Base-by-base conservation (phyloP, 2,888 invertebrate genomes). In the Sthenelais limicola region DNA sequence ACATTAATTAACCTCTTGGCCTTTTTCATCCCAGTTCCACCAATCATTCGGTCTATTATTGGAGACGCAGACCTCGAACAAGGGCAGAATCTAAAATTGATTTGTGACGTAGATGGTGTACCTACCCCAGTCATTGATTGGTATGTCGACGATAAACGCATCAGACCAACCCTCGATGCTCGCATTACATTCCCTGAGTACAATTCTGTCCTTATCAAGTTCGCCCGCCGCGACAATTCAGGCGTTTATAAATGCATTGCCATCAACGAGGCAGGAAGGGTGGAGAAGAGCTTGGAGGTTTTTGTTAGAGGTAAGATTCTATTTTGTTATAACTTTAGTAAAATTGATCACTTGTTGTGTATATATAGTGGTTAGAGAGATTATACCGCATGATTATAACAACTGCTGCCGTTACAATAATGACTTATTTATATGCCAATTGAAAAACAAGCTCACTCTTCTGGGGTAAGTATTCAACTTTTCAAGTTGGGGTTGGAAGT, bases 91-190 rank as follows among this genome's bases (percentile, higher is more conserved):
- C 74, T 84, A 43, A 75, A 76, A 15, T 74, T 84, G 30, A 79
- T 74, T 7, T 85, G 85, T 75, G 71, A 66, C 21, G 75, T 81
- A 30, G 73, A 76, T 51, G 85, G 85, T 18, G 77, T 80, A 24
- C 84, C 84, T 1, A 33, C 68, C 9, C 85, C 85, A 3, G 66
- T 24, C 32, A 72, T 84, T 33, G 75, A 77, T 33, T 85, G 85
- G 85, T 72, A 71, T 47, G 77, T 76, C 30, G 73, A 79, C 33
- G 80, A 80, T 24, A 52, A 74, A 26, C 72, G 66, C 56, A 26
- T 84, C 5, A 38, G 51, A 24, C 71, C 80, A 24, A 78, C 81
- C 21, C 66, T 71, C n/a, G 79, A 85, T 76, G 80, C 82, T n/a
- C 71, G 84, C 56, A 74, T 84, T 21, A 74, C 74, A 3, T 68